Percentiles rank a stretch among this genome's conserved stretches.
These are phyloP conservation scores for Oxyteleia sp. DNA, from an alignment of 2,888 invertebrate species.

Conservation along the genomic window DNA sequence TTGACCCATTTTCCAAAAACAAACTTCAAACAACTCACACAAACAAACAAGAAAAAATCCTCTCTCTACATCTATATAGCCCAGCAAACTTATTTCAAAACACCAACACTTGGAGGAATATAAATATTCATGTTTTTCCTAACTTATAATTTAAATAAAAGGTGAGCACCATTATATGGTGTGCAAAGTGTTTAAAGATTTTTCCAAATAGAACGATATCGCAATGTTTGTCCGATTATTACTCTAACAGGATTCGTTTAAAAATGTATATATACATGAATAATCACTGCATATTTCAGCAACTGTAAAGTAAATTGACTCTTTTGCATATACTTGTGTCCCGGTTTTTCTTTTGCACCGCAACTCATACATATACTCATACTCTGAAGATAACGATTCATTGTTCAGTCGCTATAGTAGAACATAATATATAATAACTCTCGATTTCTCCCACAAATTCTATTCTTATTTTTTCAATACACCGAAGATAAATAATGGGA, in stretches of 20 bases:
- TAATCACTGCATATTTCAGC: conserved; percentile 2
- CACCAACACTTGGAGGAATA: not conserved
- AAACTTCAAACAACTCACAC: conserved; percentile 11
- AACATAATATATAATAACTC: conserved; percentile 58
- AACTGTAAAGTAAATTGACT: conserved; percentile 20
- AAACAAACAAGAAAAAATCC: too few relatives aligned
- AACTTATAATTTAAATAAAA: too few relatives aligned
- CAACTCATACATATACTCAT: conserved; percentile 24
- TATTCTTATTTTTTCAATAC: conserved; percentile 37
- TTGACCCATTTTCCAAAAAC: conserved; percentile 35
- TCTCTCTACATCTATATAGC: too few relatives aligned
- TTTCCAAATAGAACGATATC: not conserved
- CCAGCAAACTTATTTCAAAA: too few relatives aligned
- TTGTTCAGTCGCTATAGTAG: conserved; percentile 41
- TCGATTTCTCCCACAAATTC: conserved; percentile 62
- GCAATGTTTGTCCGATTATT: conserved; percentile 1
- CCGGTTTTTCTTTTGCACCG: not conserved
- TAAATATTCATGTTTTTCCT: not conserved
- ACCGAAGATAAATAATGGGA: conserved; percentile 38
- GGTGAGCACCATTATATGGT: not conserved
- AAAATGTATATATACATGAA: not conserved
- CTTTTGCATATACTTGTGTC: conserved; percentile 11
- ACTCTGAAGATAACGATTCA: conserved; percentile 52
- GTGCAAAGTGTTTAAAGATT: not conserved
- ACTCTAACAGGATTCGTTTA: not conserved